Evolutionary conservation across 2,113 vertebrate genomes (phyloP).

Genomic region (Clinocottus analis): DNA sequence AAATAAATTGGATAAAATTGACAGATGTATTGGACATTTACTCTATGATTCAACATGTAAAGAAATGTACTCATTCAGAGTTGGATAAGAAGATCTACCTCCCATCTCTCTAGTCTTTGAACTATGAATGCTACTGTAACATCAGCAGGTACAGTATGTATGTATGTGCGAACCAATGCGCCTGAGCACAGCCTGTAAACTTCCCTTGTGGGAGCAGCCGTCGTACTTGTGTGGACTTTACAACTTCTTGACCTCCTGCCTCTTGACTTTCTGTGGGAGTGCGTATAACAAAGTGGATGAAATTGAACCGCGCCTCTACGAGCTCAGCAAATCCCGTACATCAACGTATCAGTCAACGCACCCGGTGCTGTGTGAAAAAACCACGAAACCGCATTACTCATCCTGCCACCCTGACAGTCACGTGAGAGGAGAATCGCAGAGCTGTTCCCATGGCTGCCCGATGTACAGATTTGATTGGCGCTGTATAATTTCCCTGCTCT

Average conservation of each 20-base stretch:
- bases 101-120: background rate
- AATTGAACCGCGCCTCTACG: conserved; percentile 11
- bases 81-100: background rate
- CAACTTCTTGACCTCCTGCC: conserved; percentile 48
- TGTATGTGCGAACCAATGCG: conserved; percentile 8
- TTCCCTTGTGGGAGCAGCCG: conserved; percentile 50
- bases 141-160: background rate
- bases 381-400: conserved; percentile 16
- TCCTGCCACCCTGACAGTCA: conserved; percentile 26
- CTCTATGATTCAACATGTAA: background rate
- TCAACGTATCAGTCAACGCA: background rate
- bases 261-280: conserved; percentile 45
- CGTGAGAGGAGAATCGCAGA: conserved; percentile 28
- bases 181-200: conserved; percentile 46
- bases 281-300: conserved; percentile 23
- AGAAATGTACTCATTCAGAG: background rate
- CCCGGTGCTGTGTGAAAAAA: background rate
- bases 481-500: conserved; percentile 47
- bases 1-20: background rate
- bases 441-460: conserved; percentile 48
- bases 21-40: no score
- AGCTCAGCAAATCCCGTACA: background rate
- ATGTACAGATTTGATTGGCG: conserved; percentile 49
- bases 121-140: background rate
- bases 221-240: conserved; percentile 33